Conservation (phyloP, 2,888 invertebrate genomes). For the Eupithecia centaureata region DNA sequence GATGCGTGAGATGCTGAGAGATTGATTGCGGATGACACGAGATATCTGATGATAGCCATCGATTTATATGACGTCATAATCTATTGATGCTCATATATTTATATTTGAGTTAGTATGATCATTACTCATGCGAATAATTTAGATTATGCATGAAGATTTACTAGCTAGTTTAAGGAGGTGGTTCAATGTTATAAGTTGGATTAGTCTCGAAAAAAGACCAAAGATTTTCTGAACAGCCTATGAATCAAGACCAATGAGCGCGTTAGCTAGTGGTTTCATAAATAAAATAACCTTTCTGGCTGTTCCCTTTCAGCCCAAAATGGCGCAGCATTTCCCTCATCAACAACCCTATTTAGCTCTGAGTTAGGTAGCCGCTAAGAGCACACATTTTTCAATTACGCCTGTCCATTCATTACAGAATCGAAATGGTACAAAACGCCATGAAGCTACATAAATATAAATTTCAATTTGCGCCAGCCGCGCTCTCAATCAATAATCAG, state of each 20-base stretch:
- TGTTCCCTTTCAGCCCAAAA: conserved; percentile 4
- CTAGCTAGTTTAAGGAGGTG: background rate
- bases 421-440: conserved; percentile 28
- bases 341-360: conserved; percentile 26
- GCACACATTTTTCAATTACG: conserved; percentile 44
- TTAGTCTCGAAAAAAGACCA: background rate
- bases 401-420: conserved; percentile 43
- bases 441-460: conserved; percentile 43
- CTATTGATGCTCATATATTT: conserved; percentile 7
- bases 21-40: conserved; percentile 28
- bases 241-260: background rate
- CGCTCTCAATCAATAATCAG: conserved; percentile 52
- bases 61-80: conserved; percentile 5
- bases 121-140: background rate
- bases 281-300: conserved; percentile 6
- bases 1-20: conserved; percentile 29
- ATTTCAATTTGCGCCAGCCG: conserved; percentile 43
- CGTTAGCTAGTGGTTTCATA: conserved; percentile 5
- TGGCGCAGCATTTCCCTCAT: conserved; percentile 16
- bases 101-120: background rate
- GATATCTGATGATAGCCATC: conserved; percentile 6
- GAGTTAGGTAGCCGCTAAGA: conserved; percentile 27
- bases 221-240: background rate
- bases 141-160: background rate
- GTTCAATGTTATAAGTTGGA: background rate